phyloP scores from a whole-genome alignment of 2,113 vertebrate species.

The Gavia stellata region DNA sequence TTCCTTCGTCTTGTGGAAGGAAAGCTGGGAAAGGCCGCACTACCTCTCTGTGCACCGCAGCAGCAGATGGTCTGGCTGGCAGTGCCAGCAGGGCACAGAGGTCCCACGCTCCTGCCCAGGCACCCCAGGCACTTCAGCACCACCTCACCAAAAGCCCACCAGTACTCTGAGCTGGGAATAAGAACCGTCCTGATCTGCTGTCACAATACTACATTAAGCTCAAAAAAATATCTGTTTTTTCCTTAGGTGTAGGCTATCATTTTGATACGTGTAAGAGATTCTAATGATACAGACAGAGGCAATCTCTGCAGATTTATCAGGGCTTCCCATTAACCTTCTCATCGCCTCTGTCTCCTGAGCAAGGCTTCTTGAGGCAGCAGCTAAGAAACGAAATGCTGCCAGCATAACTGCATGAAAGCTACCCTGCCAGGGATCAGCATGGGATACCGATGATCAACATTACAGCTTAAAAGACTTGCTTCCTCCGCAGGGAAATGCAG shows the following conservation, averaged over 20 bases:
- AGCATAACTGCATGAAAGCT: not conserved
- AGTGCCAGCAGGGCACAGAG: not conserved
- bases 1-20: not conserved
- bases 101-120: not conserved
- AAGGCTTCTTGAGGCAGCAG: not conserved
- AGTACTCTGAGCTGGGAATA: not conserved
- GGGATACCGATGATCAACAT: not conserved
- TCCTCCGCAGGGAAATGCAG: not conserved
- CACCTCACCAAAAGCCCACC: not conserved
- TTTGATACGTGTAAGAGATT: not conserved
- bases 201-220: not conserved
- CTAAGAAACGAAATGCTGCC: not conserved
- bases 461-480: not conserved
- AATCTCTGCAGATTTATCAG: not conserved
- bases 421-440: not conserved
- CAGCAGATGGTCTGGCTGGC: not conserved
- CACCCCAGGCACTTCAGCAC: not conserved
- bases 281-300: not conserved
- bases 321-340: conserved; percentile 1
- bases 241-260: not conserved
- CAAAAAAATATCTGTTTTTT: not conserved
- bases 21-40: fast-evolving
- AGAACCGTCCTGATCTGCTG: not conserved
- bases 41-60: fast-evolving
- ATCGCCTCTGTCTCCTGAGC: not conserved